phyloP scores from a whole-genome alignment of 2,888 invertebrate species.

The Malacosoma neustria region DNA sequence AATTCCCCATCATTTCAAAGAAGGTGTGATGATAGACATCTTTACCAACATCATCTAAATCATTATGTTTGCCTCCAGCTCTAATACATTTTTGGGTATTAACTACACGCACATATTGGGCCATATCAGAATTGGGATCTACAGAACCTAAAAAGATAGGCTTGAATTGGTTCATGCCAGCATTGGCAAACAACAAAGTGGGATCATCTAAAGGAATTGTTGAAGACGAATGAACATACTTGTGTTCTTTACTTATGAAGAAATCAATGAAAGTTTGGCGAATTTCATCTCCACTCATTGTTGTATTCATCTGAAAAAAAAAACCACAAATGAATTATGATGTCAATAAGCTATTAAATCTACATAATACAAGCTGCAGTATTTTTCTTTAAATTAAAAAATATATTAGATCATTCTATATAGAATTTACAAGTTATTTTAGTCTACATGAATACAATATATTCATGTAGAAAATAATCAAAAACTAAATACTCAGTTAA shows the following conservation, averaged over 20 bases:
- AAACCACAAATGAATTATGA: neutral
- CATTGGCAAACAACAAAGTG: slow-evolving; percentile 97
- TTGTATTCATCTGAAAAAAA: slow-evolving; percentile 61
- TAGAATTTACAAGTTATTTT: too few species aligned
- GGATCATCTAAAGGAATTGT: slow-evolving; percentile 99
- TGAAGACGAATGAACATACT: slow-evolving; percentile 97
- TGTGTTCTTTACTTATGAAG: slow-evolving; percentile 89
- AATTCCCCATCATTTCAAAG: slow-evolving; percentile 99
- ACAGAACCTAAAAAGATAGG: slow-evolving; percentile 97
- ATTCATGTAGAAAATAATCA: too few species aligned
- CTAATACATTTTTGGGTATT: slow-evolving; percentile 99
- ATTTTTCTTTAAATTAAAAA: too few species aligned
- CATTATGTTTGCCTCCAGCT: slow-evolving; percentile 99
- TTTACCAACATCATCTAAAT: slow-evolving; percentile 99
- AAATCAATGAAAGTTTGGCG: slow-evolving; percentile 91
- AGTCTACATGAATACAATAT: too few species aligned
- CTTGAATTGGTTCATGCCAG: slow-evolving; percentile 99
- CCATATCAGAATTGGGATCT: slow-evolving; percentile 97
- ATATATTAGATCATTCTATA: too few species aligned
- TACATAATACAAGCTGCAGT: too few species aligned
- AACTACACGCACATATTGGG: slow-evolving; percentile 89
- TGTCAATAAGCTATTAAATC: too few species aligned
- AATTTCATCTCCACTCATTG: slow-evolving; percentile 84
- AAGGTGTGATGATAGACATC: slow-evolving; percentile 99
- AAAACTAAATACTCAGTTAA: too few species aligned